phyloP scores from a whole-genome alignment of 2,888 invertebrate species.

The Halictus quadricinctus region DNA sequence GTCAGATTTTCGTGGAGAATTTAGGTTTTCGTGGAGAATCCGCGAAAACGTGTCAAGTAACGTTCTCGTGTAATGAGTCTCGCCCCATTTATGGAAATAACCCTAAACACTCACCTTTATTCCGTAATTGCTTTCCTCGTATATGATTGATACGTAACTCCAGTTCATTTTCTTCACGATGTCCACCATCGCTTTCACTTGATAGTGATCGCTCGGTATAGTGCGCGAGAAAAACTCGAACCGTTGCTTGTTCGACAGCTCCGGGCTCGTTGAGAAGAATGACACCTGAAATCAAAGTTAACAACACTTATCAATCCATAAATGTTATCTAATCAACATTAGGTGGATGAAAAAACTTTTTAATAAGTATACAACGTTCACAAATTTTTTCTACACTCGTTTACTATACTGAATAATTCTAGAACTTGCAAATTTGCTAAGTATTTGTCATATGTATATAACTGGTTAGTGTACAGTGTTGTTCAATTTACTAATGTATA shows the following conservation, averaged over 20 bases:
- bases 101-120: constrained; percentile 88
- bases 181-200: constrained; percentile 97
- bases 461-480: not conserved
- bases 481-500: not conserved
- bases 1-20: not conserved
- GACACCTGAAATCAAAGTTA: constrained; percentile 88
- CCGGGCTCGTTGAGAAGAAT: constrained; percentile 97
- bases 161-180: constrained; percentile 93
- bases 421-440: not conserved
- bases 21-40: not conserved
- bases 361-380: not conserved
- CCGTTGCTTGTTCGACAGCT: constrained; percentile 95
- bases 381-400: not conserved
- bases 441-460: not conserved
- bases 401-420: not conserved
- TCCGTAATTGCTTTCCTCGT: constrained; percentile 98
- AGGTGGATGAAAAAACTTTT: not conserved
- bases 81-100: not conserved
- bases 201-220: constrained; percentile 97
- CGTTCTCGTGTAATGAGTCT: not conserved
- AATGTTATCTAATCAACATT: not conserved
- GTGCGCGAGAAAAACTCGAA: constrained; percentile 97
- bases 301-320: not conserved
- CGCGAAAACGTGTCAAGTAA: constrained; percentile 23
- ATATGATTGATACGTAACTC: constrained; percentile 97